Evolutionary conservation across 2,888 invertebrate genomes (phyloP), one percentile per base, ranked within the genome.

Genomic region (Pollenia labialis): DNA sequence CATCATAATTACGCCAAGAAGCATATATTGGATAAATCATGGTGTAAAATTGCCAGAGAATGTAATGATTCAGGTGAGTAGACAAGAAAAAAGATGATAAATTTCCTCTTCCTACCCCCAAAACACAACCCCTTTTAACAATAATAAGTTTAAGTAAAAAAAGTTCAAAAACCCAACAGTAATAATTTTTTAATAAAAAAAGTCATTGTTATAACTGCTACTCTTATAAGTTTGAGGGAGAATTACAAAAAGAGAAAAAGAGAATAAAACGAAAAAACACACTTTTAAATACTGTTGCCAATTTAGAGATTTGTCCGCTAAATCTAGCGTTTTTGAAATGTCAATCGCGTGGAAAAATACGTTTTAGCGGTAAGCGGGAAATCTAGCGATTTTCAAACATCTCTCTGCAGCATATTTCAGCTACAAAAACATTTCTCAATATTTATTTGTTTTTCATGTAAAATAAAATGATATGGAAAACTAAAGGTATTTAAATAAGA

Each of bases 1-100:
- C 89, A 89, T 54, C 76, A 88, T 23, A 89, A 90, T 82, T 90
- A 90, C 76, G 88, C 85, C 14, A 89, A 88, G 85, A 90, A 90
- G 14, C 89, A 90, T 44, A 87, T 89, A 52, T 79, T 90, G 62
- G 90, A 90, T 52, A 88, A 89, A 44, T 89, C 90, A 12, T 90
- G 90, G 90, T 85, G 83, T 74, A 88, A 89, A 77, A 90, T 90
- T 14, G 89, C 90, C 48, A 88, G 81, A 64, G 89, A 90, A 42
- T 88, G 90, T 66, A 88, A 89, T 62, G 90, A 90, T 87, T 88
- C 90, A 44, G 89, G 90, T 90, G 66, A 87, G 89, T 83, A 12
- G 2, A 69, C 46, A 44, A 50, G 46, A 66, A 54, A 23, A 66
- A 54, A n/a, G 14, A 18, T 16, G 60, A 50, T n/a, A 62, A 44